phyloP scores from a whole-genome alignment of 1,140 invertebrate species.

The Drosophila pseudoobscura region DNA sequence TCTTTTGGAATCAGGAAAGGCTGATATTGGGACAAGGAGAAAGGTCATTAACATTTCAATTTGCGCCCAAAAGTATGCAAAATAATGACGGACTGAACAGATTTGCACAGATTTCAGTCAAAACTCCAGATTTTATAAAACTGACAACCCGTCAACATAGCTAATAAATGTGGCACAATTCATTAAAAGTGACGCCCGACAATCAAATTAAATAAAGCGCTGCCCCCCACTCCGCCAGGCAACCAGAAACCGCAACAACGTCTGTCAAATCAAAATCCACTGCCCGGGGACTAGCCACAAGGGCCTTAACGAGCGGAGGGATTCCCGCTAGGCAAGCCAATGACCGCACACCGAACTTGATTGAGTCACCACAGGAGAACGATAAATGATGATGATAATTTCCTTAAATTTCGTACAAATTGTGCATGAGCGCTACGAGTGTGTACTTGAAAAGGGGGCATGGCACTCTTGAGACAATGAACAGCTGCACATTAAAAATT shows the following conservation, averaged over 20 bases:
- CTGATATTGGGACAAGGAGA: too few species aligned
- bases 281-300: not conserved
- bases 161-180: slow-evolving; percentile 52
- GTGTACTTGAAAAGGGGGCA: too few species aligned
- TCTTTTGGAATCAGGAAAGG: not conserved
- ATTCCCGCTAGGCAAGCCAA: slow-evolving; percentile 22
- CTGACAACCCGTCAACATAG: slow-evolving; percentile 12
- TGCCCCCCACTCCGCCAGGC: slow-evolving; percentile 3
- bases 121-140: too few species aligned
- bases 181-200: slow-evolving; percentile 64
- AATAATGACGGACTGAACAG: too few species aligned
- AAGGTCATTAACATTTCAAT: too few species aligned
- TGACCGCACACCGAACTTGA: slow-evolving; percentile 39
- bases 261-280: slow-evolving; percentile 17
- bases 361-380: slow-evolving; percentile 28
- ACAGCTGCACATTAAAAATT: slow-evolving; percentile 40
- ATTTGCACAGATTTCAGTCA: not conserved
- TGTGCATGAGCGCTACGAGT: not conserved
- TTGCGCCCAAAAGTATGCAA: slow-evolving; percentile 14
- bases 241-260: slow-evolving; percentile 38
- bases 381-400: slow-evolving; percentile 13
- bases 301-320: slow-evolving; percentile 14
- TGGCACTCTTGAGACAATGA: slow-evolving; percentile 23
- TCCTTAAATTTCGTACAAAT: slow-evolving; percentile 17
- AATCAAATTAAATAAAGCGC: slow-evolving; percentile 31